These are phyloP conservation scores for Ammodytes marinus DNA, from an alignment of 2,113 vertebrate species.

Conservation along the genomic window DNA sequence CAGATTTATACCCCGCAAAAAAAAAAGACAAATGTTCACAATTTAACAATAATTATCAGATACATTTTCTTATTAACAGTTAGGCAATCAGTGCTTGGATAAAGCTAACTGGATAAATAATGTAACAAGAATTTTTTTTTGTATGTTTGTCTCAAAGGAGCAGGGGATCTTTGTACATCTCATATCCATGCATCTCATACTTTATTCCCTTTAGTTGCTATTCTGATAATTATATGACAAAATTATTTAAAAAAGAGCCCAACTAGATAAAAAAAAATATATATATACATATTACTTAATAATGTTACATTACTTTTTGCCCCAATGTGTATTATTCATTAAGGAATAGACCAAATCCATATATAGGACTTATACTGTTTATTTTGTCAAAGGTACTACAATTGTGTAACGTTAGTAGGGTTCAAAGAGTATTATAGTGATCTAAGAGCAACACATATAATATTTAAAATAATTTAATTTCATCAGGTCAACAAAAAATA, in stretches of 20 bases:
- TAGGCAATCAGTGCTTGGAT: neutral
- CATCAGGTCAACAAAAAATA: neutral
- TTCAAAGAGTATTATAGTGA: neutral
- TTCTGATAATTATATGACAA: neutral
- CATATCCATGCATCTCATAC: neutral
- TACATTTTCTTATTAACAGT: neutral
- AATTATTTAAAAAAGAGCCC: neutral
- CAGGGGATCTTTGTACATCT: neutral
- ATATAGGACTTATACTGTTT: neutral
- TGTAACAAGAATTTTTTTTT: neutral
- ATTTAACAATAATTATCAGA: neutral
- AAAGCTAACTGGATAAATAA: neutral
- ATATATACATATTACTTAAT: neutral
- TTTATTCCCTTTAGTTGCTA: neutral
- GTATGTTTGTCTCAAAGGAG: neutral
- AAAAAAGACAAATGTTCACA: slow-evolving; percentile 5
- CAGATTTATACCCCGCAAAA: neutral
- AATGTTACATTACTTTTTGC: neutral
- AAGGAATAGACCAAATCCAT: neutral
- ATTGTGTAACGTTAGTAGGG: neutral
- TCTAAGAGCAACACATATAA: neutral
- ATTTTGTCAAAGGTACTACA: neutral
- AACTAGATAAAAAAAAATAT: no score
- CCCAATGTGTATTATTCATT: neutral
- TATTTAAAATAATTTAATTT: neutral